phyloP scores from a whole-genome alignment of 2,797 vertebrate species.

The Hephaestus fuliginosus region DNA sequence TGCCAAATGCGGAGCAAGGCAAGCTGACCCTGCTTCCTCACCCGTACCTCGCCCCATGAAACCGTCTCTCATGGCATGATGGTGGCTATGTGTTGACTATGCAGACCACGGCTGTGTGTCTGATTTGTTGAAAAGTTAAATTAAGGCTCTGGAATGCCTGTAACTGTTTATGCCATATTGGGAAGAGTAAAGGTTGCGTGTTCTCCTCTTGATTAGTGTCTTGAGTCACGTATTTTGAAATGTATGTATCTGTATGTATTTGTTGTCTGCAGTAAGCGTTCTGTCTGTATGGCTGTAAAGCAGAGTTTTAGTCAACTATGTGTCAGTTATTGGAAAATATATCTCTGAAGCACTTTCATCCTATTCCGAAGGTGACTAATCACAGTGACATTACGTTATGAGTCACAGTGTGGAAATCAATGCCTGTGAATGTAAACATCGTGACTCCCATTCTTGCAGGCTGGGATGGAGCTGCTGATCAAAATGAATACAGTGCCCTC shows the following conservation, averaged over 20 bases:
- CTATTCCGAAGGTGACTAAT: neutral
- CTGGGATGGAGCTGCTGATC: conserved; percentile 4
- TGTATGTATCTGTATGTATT: neutral
- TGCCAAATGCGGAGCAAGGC: conserved; percentile 76
- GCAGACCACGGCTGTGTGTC: conserved; percentile 51
- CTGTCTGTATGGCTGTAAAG: neutral
- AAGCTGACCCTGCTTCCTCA: conserved; percentile 66
- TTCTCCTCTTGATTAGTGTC: conserved; percentile 7
- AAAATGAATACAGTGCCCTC: conserved; percentile 67
- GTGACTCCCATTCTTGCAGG: neutral
- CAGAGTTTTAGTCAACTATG: neutral
- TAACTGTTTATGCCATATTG: conserved; percentile 60
- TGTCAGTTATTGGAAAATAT: neutral
- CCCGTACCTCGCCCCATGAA: conserved; percentile 47
- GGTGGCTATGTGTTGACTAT: conserved; percentile 59
- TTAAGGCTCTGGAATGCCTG: conserved; percentile 71
- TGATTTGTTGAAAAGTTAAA: conserved; percentile 77
- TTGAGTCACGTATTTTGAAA: conserved; percentile 15
- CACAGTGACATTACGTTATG: conserved; percentile 14
- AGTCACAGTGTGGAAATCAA: conserved; percentile 28
- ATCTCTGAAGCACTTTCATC: neutral
- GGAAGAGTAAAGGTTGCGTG: conserved; percentile 27
- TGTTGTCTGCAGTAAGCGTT: neutral
- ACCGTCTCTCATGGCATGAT: conserved; percentile 36
- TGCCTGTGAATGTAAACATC: conserved; percentile 33